These are phyloP conservation scores for Tapirus terrestris DNA, from an alignment of 2,113 vertebrate genomes.

Conservation along the genomic window DNA sequence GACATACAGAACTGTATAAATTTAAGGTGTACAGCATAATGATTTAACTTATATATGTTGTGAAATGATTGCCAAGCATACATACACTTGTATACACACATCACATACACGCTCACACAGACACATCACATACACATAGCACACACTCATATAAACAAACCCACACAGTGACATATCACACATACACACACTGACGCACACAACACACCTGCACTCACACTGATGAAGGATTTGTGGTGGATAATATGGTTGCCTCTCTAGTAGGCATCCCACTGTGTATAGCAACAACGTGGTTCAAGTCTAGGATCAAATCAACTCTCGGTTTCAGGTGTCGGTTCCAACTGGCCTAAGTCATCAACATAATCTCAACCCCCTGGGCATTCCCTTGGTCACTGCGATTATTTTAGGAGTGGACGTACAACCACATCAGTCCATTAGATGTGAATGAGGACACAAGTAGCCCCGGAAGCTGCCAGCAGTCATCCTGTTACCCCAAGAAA, in stretches of 20 bases:
- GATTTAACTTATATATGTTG: neutral
- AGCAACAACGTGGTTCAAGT: neutral
- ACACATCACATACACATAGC: neutral
- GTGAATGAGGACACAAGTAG: neutral
- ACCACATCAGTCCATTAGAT: too few relatives aligned
- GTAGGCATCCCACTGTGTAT: neutral
- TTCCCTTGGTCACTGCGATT: neutral
- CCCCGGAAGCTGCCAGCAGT: neutral
- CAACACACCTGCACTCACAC: neutral
- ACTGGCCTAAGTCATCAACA: neutral
- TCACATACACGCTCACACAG: neutral
- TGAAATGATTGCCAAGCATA: neutral
- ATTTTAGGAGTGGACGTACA: neutral
- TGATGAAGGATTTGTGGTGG: neutral
- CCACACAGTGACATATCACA: neutral
- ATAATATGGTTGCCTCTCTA: neutral
- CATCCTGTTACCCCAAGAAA: neutral
- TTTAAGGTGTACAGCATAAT: neutral
- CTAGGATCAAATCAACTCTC: neutral
- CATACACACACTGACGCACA: neutral
- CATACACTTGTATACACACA: neutral
- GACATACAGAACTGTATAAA: neutral
- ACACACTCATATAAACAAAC: neutral
- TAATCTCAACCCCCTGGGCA: neutral
- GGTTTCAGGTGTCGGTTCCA: neutral